Conservation (phyloP, 2,113 vertebrate species). For the Otis tarda region DNA sequence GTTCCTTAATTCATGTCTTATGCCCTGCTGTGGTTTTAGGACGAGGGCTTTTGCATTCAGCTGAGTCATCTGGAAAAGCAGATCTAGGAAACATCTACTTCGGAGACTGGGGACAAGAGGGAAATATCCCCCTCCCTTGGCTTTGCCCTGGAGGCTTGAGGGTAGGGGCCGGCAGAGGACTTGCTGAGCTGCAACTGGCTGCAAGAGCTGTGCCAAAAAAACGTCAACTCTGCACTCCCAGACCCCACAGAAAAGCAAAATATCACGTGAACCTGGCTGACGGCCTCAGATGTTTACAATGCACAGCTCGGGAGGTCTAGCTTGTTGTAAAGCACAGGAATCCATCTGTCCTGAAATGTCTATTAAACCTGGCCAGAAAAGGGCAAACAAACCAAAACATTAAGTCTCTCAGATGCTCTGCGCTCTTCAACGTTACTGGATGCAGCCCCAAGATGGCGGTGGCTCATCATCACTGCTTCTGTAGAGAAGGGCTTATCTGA, state of each 20-base stretch:
- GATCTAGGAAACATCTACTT: background rate
- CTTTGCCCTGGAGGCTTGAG: background rate
- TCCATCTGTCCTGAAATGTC: background rate
- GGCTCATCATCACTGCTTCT: background rate
- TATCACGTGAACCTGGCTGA: background rate
- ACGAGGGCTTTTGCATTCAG: background rate
- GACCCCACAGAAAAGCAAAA: background rate
- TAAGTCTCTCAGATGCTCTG: background rate
- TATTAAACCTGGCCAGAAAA: background rate
- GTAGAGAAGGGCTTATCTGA: background rate
- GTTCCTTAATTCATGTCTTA: background rate
- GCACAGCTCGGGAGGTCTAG: fast-evolving
- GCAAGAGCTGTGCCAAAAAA: background rate
- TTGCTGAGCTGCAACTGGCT: background rate
- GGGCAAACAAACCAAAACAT: background rate
- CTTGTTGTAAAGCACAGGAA: background rate
- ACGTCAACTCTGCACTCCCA: background rate
- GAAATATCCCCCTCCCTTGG: background rate
- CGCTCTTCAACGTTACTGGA: background rate
- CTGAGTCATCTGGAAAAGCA: background rate
- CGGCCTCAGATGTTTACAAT: background rate
- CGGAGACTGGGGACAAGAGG: background rate
- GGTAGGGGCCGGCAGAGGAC: background rate
- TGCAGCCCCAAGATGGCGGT: fast-evolving
- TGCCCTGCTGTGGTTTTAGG: background rate